phyloP scores from a whole-genome alignment of 2,888 invertebrate genomes.

The Branchipolynoe longqiensis region DNA sequence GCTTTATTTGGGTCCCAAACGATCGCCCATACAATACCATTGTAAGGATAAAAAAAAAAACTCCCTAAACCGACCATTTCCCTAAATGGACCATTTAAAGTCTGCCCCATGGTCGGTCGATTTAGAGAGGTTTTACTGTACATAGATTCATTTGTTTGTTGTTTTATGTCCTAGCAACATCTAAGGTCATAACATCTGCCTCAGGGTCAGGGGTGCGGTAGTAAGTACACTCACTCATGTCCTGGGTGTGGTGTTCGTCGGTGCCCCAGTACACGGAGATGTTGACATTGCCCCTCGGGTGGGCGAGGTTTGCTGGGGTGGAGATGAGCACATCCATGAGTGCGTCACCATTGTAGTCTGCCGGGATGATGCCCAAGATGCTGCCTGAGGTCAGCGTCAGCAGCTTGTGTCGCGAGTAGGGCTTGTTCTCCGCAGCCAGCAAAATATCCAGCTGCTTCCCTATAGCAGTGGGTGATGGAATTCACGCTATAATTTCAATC shows the following conservation, averaged over 20 bases:
- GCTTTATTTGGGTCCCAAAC: no score
- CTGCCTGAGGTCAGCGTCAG: neutral
- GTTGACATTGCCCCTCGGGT: neutral
- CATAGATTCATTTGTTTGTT: no score
- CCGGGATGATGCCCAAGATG: conserved; percentile 91
- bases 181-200: no score
- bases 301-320: neutral
- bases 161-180: no score
- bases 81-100: no score
- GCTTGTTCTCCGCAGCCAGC: conserved; percentile 52
- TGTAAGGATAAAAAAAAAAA: no score
- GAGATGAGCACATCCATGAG: conserved; percentile 94
- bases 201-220: no score
- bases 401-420: conserved; percentile 5
- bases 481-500: no score
- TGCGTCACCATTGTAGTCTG: conserved; percentile 97
- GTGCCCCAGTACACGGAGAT: conserved; percentile 1
- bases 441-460: conserved; percentile 54
- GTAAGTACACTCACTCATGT: neutral
- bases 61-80: no score
- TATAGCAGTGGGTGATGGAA: conserved; percentile 29
- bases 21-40: no score
- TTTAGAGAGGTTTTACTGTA: no score
- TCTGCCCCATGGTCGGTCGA: no score
- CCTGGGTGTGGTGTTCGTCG: conserved; percentile 12